Evolutionary conservation across 2,888 invertebrate genomes (phyloP).

Genomic region (Sarcophaga carnaria): DNA sequence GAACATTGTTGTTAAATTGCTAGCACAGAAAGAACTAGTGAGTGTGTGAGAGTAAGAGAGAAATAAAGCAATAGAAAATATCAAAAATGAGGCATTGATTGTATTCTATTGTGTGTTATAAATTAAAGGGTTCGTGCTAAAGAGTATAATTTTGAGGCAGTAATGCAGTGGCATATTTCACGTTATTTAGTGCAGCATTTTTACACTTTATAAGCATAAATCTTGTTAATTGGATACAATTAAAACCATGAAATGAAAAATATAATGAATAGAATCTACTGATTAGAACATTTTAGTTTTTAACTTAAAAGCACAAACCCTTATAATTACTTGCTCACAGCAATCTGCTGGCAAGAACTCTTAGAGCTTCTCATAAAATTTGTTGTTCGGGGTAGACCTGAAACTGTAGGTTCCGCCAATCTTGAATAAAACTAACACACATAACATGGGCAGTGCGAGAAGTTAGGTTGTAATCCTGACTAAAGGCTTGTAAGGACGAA

Average conservation of each 20-base stretch:
- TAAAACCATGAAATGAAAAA: not conserved
- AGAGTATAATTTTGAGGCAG: not conserved
- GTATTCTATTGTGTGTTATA: not conserved
- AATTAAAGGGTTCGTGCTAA: not conserved
- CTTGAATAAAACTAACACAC: no score
- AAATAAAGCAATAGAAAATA: not conserved
- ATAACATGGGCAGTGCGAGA: no score
- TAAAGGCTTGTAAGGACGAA: no score
- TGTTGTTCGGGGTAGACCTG: no score
- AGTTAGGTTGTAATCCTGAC: no score
- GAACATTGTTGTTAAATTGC: not conserved
- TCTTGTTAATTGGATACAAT: not conserved
- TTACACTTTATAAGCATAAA: not conserved
- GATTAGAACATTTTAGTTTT: not conserved
- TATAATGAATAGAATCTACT: not conserved
- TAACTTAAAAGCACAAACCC: no score
- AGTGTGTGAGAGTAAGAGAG: not conserved
- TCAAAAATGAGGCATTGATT: not conserved
- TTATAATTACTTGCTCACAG: no score
- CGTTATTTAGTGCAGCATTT: not conserved
- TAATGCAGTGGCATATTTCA: not conserved
- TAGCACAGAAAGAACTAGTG: not conserved
- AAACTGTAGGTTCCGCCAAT: no score
- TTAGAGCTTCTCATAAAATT: no score
- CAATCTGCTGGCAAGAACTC: no score